These are phyloP conservation scores for Crenichthys baileyi DNA, from an alignment of 2,797 vertebrate species.

Conservation along the genomic window DNA sequence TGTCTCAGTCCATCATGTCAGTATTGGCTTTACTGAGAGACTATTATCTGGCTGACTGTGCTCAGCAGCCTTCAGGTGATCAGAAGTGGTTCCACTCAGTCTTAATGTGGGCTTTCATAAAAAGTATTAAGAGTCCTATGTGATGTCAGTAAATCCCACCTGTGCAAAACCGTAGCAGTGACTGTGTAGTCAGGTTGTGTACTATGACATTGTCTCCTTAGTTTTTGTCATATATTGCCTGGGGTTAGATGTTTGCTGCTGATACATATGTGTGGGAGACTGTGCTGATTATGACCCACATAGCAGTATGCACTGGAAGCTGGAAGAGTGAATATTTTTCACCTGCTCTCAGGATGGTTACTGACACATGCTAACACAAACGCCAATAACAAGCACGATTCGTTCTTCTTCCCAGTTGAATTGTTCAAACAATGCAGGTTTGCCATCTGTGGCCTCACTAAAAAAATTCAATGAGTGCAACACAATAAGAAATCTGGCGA, in stretches of 20 bases:
- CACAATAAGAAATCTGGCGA: too few relatives aligned
- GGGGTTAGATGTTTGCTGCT: conserved; percentile 21
- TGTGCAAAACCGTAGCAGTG: conserved; percentile 7
- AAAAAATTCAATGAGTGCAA: too few relatives aligned
- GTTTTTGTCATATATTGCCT: conserved; percentile 40
- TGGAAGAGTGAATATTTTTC: conserved; percentile 30
- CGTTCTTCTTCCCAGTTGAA: too few relatives aligned
- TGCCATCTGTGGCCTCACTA: too few relatives aligned
- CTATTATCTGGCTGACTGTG: conserved; percentile 15
- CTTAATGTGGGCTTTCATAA: conserved; percentile 9
- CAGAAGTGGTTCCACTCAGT: background rate
- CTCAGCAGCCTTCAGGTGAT: conserved; percentile 11
- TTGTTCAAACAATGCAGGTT: too few relatives aligned
- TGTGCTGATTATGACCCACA: conserved; percentile 51
- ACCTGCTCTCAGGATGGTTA: conserved; percentile 51
- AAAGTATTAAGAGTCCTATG: background rate
- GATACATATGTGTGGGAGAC: conserved; percentile 49
- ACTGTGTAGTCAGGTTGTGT: conserved; percentile 9
- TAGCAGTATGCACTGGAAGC: conserved; percentile 55
- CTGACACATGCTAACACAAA: conserved; percentile 40
- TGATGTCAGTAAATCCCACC: background rate
- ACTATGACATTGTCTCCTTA: conserved; percentile 28
- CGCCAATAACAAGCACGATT: background rate
- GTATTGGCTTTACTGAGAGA: conserved; percentile 36
- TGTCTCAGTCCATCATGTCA: conserved; percentile 34